Evolutionary conservation across 2,888 invertebrate genomes (phyloP), one percentile per base, ranked within the genome.

Genomic region (Eucera pruinosa): DNA sequence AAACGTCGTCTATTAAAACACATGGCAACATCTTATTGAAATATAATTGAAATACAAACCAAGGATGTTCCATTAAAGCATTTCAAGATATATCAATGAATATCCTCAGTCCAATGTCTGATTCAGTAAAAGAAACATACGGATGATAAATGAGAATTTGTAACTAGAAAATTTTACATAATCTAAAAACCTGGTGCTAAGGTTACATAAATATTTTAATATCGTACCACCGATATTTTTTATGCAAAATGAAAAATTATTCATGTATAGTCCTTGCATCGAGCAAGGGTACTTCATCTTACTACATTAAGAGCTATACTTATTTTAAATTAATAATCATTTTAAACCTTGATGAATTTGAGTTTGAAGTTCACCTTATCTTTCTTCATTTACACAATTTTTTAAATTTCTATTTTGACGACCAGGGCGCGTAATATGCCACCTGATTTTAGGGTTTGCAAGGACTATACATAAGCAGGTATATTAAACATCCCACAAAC

Each of bases 1-100:
- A 90, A 95, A 96, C 89, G 95, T 97, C 2, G 85, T 91, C 73
- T 93, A 92, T 78, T 94, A 92, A 92, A 74, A 61, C 7, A 33
- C 9, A 23, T 33, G 33, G 2, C 41, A n/a, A 52, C 13, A 50
- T 43, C 23, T 57, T 15, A 47, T 11, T 1, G 15, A 27, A 9
- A 50, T 2, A 27, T 36, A 27, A 43, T 45, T 4, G 43, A 41
- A 9, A 30, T 45, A 41, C 43, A 57, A 58, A 47, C 39, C 39
- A 43, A 52, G n/a, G 54, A 60, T 65, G 60, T 58, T 60, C 9
- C 2, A 50, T 65, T 54, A 47, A 57, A 60, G 30, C 47, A 65
- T 65, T 72, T 62, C n/a, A 55, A 67, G 6, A 20, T 73, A 62
- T 61, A 67, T 61, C 36, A 7, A 66, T 36, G 23, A 43, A 30